Evolutionary conservation across 2,888 invertebrate genomes (phyloP).

Genomic region (Caenorhabditis doughertyi): DNA sequence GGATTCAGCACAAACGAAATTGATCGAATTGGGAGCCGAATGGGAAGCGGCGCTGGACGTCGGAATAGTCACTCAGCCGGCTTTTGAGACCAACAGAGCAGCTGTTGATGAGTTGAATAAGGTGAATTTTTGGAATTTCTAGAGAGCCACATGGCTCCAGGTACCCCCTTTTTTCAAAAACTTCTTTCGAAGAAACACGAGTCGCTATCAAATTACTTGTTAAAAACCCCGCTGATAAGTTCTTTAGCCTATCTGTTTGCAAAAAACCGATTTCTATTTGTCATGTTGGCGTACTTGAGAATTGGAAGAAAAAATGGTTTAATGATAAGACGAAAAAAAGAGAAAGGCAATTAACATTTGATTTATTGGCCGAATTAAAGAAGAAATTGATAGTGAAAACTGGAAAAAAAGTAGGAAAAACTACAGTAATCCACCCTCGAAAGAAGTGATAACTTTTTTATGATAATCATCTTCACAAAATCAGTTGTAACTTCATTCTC

Average conservation of each 20-base stretch:
- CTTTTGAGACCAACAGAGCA: slow-evolving; percentile 63
- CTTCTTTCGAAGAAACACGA: too few relatives aligned
- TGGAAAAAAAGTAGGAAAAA: background rate
- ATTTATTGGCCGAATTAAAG: background rate
- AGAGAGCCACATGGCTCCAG: too few relatives aligned
- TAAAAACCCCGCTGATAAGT: background rate
- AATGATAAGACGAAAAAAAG: background rate
- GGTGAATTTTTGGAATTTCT: slow-evolving; percentile 38
- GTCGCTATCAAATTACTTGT: slow-evolving; percentile 1
- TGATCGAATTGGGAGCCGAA: slow-evolving; percentile 50
- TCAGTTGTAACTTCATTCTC: background rate
- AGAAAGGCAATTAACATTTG: too few relatives aligned
- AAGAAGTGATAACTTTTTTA: background rate
- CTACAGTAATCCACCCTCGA: too few relatives aligned
- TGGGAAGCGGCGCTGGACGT: slow-evolving; percentile 62
- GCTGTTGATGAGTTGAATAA: slow-evolving; percentile 62
- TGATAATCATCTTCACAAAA: background rate
- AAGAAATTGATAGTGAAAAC: too few relatives aligned
- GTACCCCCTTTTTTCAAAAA: background rate
- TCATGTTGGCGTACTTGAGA: slow-evolving; percentile 12
- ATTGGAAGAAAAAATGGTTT: background rate
- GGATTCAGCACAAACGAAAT: slow-evolving; percentile 55
- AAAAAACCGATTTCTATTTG: background rate
- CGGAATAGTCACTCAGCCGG: slow-evolving; percentile 59
- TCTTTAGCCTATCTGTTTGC: slow-evolving; percentile 1